Evolutionary conservation across 2,797 vertebrate species (phyloP).

Genomic region (Emydoidea blandingii): DNA sequence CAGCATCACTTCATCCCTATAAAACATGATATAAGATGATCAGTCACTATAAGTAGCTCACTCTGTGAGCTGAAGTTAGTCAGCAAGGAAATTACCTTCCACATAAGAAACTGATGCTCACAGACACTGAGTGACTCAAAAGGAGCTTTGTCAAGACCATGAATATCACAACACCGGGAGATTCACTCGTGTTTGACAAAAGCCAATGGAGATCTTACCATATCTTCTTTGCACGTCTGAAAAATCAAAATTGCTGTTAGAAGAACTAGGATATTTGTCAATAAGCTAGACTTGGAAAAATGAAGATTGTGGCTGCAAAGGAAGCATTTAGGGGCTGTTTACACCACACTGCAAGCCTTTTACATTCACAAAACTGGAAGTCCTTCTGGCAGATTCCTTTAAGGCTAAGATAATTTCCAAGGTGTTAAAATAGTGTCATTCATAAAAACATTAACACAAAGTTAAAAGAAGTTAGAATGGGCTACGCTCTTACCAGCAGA

Average conservation of each 20-base stretch:
- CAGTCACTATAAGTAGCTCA: neutral
- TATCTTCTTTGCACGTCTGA: neutral
- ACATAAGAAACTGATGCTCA: neutral
- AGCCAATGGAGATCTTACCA: neutral
- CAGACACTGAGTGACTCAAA: neutral
- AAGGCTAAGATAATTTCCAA: neutral
- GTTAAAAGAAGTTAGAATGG: neutral
- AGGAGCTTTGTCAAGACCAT: neutral
- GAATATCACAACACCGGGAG: neutral
- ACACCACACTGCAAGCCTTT: neutral
- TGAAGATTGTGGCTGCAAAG: neutral
- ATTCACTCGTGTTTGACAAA: neutral
- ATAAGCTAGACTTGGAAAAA: neutral
- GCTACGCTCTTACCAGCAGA: neutral
- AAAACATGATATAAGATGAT: neutral
- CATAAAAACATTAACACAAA: neutral
- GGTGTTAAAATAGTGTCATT: neutral
- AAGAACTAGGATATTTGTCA: neutral
- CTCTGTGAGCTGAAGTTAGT: neutral
- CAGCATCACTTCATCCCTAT: neutral
- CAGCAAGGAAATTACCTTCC: neutral
- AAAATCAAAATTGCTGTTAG: neutral
- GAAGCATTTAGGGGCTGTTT: neutral
- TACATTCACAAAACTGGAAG: neutral
- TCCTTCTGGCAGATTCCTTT: neutral